Conservation (phyloP, 2,113 vertebrate species). For the Cricetomys ansorgei region DNA sequence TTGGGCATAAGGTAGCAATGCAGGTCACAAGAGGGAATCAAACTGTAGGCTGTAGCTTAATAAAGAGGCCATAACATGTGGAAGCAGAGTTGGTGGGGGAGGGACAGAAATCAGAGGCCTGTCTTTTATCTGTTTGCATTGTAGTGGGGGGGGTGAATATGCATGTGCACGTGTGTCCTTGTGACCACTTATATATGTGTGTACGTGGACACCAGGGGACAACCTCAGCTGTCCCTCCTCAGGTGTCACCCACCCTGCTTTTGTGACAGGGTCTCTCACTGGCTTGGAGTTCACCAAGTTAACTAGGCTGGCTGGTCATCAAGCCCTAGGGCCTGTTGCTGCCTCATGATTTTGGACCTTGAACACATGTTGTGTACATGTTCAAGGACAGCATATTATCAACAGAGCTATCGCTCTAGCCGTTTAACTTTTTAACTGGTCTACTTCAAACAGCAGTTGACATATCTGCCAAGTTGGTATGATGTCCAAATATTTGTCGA, state of each 20-base stretch:
- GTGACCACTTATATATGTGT: neutral
- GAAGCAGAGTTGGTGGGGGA: neutral
- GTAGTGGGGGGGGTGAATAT: too few species aligned
- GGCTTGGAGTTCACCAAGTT: neutral
- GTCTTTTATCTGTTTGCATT: conserved; percentile 11
- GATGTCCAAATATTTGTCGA: conserved; percentile 42
- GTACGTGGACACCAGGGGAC: neutral
- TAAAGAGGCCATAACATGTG: neutral
- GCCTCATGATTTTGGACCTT: neutral
- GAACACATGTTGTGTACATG: neutral
- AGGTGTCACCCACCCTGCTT: neutral
- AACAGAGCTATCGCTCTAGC: neutral
- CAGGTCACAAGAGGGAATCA: neutral
- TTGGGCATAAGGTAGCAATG: neutral
- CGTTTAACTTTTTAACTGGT: conserved; percentile 23
- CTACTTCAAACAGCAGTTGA: conserved; percentile 4
- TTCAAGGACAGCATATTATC: neutral
- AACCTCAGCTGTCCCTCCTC: neutral
- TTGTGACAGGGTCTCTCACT: neutral
- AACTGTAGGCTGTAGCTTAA: neutral
- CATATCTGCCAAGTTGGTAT: neutral
- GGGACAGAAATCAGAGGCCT: neutral
- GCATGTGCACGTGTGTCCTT: fast-evolving
- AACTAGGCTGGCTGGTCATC: neutral
- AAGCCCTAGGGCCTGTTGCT: too few species aligned